Conservation (phyloP, 2,888 invertebrate genomes). For the Baronia brevicornis region DNA sequence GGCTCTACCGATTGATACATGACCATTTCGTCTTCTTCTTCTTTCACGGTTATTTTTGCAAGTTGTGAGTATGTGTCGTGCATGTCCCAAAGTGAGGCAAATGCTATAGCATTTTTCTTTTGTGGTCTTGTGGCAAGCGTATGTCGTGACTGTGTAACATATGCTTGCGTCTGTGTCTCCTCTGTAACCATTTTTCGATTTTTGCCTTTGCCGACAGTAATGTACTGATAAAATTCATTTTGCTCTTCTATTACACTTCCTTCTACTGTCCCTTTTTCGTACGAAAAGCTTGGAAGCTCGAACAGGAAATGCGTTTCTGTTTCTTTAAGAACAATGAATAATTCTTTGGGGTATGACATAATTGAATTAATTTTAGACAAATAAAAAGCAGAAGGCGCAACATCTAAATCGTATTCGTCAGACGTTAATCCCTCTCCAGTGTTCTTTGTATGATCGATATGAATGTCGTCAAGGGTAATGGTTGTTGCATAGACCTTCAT, state of each 20-base stretch:
- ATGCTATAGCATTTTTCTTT: conserved; percentile 75
- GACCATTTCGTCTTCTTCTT: conserved; percentile 63
- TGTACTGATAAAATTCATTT: conserved; percentile 80
- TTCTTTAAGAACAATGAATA: conserved; percentile 79
- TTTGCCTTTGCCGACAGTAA: conserved; percentile 80
- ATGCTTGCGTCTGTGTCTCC: conserved; percentile 81
- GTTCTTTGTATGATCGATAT: conserved; percentile 65
- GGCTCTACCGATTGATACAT: conserved; percentile 55
- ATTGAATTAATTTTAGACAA: conserved; percentile 43
- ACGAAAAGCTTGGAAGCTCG: conserved; percentile 79
- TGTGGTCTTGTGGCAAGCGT: conserved; percentile 74
- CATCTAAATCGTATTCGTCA: conserved; percentile 36
- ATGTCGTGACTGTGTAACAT: conserved; percentile 78
- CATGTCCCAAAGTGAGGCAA: conserved; percentile 87
- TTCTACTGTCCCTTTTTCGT: conserved; percentile 75
- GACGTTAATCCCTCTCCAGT: conserved; percentile 48
- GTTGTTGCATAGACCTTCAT: conserved; percentile 64
- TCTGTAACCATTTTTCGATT: conserved; percentile 79
- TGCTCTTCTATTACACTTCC: conserved; percentile 74
- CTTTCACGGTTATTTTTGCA: conserved; percentile 35
- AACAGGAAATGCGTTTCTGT: conserved; percentile 79
- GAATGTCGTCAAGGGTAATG: conserved; percentile 67
- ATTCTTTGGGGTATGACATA: conserved; percentile 69
- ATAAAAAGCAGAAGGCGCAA: conserved; percentile 59
- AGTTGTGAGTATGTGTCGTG: conserved; percentile 79